Base-by-base conservation (phyloP, 2,888 invertebrate species). In the Boloria selene region DNA sequence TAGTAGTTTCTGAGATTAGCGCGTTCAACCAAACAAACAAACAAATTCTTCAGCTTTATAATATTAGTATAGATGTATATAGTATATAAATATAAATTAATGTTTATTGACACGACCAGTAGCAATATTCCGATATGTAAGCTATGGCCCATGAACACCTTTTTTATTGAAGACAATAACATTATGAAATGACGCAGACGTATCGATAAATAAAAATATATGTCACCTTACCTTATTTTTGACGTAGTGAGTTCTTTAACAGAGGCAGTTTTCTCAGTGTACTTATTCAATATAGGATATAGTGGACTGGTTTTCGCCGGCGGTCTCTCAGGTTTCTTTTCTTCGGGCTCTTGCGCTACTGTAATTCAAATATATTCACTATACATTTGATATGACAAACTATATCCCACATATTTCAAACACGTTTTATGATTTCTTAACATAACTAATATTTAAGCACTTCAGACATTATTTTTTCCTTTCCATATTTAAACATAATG, bases 261-360 rank as follows among this genome's bases (percentile, higher is more conserved):
- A 1, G 90, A 87, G 13, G 90, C 80, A 1, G 87, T 90, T 79
- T 90, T 92, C 73, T 92, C 92, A 0, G 87, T 86, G 78, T 90
- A 90, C 79, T 90, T 91, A 75, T 89, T 91, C 56, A 91, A 84
- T 67, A 86, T 75, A 13, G 92, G 90, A 72, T 90, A 90, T 18
- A 90, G 83, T 13, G 84, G 69, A 55, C 79, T 86, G 49, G 86
- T 83, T 73, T 91, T 90, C 10, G 81, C 73, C 7, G 91, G 86
- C 17, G 92, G 92, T 68, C 92, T 83, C 10, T 93, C 93, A 0
- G 92, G 88, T 70, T 89, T 92, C 76, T 88, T 90, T 65, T 92
- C 90, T 55, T 91, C 91, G 7, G 83, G 72, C 49, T 90, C 88
- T 64, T 85, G 77, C 44, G 84, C 76, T 70, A 85, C 90, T 90